phyloP scores from a whole-genome alignment of 2,113 vertebrate genomes.

The Copsychus sechellarum region DNA sequence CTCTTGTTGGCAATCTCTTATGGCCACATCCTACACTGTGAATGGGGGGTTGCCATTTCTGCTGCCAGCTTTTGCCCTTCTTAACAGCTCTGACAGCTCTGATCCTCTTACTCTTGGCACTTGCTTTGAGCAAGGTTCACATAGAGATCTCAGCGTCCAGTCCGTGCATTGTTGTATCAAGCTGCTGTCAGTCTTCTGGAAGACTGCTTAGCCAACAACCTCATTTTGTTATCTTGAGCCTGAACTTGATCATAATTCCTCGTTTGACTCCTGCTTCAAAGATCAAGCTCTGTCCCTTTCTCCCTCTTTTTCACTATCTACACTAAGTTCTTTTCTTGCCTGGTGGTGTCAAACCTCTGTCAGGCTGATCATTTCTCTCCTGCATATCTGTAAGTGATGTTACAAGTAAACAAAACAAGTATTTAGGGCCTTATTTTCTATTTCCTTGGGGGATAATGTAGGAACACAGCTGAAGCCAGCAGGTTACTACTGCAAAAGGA shows the following conservation, averaged over 20 bases:
- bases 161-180: slow-evolving; percentile 23
- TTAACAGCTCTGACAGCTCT: neutral
- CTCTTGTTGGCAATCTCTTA: neutral
- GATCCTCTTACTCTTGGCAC: slow-evolving; percentile 4
- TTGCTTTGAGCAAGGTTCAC: slow-evolving; percentile 67
- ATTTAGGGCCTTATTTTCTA: neutral
- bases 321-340: neutral
- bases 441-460: neutral
- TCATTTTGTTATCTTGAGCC: slow-evolving; percentile 31
- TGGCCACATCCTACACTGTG: accelerated
- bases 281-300: neutral
- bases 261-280: slow-evolving; percentile 30
- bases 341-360: neutral
- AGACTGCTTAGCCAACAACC: slow-evolving; percentile 37
- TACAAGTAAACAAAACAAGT: neutral
- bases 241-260: slow-evolving; percentile 19
- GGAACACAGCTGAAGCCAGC: neutral
- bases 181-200: slow-evolving; percentile 43
- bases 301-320: neutral
- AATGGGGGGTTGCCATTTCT: neutral
- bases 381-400: neutral
- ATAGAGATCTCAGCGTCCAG: slow-evolving; percentile 39
- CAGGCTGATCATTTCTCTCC: neutral
- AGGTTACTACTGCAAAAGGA: neutral
- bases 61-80: neutral